phyloP scores from a whole-genome alignment of 2,113 vertebrate genomes.

The Vombatus ursinus region DNA sequence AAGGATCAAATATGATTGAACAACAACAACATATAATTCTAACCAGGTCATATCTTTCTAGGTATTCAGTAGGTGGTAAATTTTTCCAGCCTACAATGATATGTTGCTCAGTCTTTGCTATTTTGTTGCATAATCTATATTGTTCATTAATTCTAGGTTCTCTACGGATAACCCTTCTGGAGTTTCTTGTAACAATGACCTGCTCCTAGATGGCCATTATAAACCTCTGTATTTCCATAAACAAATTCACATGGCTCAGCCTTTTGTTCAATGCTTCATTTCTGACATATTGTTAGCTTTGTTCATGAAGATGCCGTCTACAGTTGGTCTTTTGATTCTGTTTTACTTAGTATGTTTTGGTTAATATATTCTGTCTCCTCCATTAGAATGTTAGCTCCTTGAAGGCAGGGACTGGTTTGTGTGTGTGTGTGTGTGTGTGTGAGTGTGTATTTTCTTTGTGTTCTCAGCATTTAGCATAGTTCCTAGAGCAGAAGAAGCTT shows the following conservation, averaged over 20 bases:
- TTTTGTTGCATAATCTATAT: not conserved
- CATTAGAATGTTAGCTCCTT: too few relatives aligned
- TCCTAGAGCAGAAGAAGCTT: too few relatives aligned
- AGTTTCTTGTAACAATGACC: not conserved
- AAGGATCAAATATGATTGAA: not conserved
- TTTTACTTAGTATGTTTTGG: too few relatives aligned
- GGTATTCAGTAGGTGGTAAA: not conserved
- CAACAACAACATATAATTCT: not conserved
- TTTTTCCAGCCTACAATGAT: not conserved
- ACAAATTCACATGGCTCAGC: not conserved
- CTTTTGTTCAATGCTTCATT: not conserved
- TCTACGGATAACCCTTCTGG: not conserved
- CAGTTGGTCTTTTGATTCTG: too few relatives aligned
- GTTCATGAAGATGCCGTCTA: not conserved
- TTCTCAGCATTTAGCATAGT: too few relatives aligned
- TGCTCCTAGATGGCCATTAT: not conserved
- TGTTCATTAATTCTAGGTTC: not conserved
- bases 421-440: too few relatives aligned
- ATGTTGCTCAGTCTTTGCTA: not conserved
- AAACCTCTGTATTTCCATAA: not conserved
- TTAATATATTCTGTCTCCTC: too few relatives aligned
- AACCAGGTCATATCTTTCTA: not conserved
- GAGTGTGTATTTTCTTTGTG: too few relatives aligned
- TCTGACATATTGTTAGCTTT: not conserved
- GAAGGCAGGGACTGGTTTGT: too few relatives aligned